These are phyloP conservation scores for Anthrax anthrax DNA, from an alignment of 2,888 invertebrate genomes.

Conservation along the genomic window DNA sequence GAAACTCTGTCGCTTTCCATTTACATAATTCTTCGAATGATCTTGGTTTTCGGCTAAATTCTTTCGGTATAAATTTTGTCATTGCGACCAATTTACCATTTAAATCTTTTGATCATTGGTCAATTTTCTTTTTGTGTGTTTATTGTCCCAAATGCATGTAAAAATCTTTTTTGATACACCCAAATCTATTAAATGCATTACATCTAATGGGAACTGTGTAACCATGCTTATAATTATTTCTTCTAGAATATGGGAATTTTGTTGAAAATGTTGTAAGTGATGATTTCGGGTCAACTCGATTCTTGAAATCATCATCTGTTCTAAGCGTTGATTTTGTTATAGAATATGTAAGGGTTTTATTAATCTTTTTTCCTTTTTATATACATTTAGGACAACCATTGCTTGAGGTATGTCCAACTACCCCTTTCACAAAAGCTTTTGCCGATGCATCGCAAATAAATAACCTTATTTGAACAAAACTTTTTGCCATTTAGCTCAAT, in stretches of 20 bases:
- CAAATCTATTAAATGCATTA: constrained; percentile 9
- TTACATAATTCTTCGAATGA: not conserved
- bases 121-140: not conserved
- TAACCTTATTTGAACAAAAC: not conserved
- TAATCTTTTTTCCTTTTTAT: constrained; percentile 2
- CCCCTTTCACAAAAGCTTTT: constrained; percentile 3
- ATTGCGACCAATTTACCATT: not conserved
- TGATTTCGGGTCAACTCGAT: not conserved
- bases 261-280: not conserved
- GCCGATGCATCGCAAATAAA: constrained; percentile 6
- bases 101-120: not conserved
- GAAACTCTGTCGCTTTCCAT: not conserved
- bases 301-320: constrained; percentile 3
- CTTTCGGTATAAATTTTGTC: constrained; percentile 4
- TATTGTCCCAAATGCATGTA: not conserved
- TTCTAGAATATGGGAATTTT: not conserved
- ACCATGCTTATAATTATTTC: constrained; percentile 4
- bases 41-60: constrained; percentile 4
- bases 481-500: not conserved
- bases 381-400: constrained; percentile 7
- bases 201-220: constrained; percentile 7
- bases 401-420: constrained; percentile 2
- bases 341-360: constrained; percentile 1
- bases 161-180: constrained; percentile 8
- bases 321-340: not conserved